phyloP scores from a whole-genome alignment of 2,888 invertebrate genomes.

The Sesia apiformis region DNA sequence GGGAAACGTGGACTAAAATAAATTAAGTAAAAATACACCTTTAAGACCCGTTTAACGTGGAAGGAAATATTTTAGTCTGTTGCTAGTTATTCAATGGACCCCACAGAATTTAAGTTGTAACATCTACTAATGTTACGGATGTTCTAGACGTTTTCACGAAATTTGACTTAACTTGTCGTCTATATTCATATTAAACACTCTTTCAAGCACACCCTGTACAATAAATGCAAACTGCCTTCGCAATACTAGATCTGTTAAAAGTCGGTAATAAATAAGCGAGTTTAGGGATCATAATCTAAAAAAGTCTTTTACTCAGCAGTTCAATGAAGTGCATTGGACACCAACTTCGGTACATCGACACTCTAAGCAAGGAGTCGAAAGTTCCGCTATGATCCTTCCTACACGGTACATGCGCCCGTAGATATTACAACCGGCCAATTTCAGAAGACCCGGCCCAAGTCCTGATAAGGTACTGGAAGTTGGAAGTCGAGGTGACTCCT shows the following conservation, averaged over 20 bases:
- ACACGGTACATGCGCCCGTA: constrained; percentile 92
- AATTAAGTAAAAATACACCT: too few relatives aligned
- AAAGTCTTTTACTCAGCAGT: constrained; percentile 48
- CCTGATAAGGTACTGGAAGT: constrained; percentile 17
- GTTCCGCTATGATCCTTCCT: constrained; percentile 85
- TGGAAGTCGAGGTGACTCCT: constrained; percentile 19
- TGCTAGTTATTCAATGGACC: too few relatives aligned
- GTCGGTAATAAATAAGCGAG: not conserved
- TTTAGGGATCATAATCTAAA: not conserved
- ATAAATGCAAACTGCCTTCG: constrained; percentile 11
- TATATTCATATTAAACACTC: constrained; percentile 10
- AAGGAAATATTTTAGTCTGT: too few relatives aligned
- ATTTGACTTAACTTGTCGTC: too few relatives aligned
- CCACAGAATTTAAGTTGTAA: too few relatives aligned
- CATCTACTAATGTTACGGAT: too few relatives aligned
- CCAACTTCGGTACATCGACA: constrained; percentile 91
- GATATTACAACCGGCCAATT: constrained; percentile 91
- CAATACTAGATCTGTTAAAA: not conserved
- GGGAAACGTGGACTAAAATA: too few relatives aligned
- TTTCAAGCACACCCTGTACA: constrained; percentile 26
- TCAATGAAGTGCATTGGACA: constrained; percentile 84
- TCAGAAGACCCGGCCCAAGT: constrained; percentile 75
- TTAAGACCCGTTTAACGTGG: too few relatives aligned
- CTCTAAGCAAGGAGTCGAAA: constrained; percentile 87
- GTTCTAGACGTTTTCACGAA: too few relatives aligned